A percentile compares a stretch with the other conserved stretches of the same genome.
Evolutionary conservation across 2,797 vertebrate genomes (phyloP).

Genomic region (Pseudocheirus occidentalis): DNA sequence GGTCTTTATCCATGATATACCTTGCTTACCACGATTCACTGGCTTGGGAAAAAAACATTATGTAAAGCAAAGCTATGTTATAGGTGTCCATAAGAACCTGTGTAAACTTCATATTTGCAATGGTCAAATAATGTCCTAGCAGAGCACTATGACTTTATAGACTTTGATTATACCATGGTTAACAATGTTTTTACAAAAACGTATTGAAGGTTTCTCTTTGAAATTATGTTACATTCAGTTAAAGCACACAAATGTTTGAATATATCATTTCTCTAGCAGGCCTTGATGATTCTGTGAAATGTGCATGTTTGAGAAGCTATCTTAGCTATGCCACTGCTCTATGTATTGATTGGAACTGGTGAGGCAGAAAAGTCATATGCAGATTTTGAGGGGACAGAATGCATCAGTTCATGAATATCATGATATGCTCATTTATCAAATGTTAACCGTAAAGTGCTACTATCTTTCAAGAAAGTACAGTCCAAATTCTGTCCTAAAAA

Average conservation of each 20-base stretch:
- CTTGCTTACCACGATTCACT: background rate
- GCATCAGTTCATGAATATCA: background rate
- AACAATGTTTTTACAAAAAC: background rate
- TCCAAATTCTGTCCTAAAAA: constrained; percentile 29
- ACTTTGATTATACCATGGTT: background rate
- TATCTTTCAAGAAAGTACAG: constrained; percentile 48
- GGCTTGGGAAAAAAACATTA: background rate
- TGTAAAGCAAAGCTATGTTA: background rate
- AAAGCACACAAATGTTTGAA: background rate
- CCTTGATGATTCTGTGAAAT: background rate
- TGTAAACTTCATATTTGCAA: background rate
- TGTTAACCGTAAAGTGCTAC: background rate
- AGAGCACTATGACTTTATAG: background rate
- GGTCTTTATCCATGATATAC: background rate
- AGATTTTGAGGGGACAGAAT: background rate
- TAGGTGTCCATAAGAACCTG: background rate
- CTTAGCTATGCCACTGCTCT: background rate
- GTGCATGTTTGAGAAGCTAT: background rate
- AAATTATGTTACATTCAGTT: background rate
- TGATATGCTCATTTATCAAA: background rate
- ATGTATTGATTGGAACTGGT: background rate
- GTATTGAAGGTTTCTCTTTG: background rate
- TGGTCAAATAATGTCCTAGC: background rate
- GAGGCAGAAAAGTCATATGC: background rate
- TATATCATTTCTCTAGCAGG: background rate